Base-by-base conservation (phyloP, 1,140 invertebrate species). In the Trichonephila inaurata region DNA sequence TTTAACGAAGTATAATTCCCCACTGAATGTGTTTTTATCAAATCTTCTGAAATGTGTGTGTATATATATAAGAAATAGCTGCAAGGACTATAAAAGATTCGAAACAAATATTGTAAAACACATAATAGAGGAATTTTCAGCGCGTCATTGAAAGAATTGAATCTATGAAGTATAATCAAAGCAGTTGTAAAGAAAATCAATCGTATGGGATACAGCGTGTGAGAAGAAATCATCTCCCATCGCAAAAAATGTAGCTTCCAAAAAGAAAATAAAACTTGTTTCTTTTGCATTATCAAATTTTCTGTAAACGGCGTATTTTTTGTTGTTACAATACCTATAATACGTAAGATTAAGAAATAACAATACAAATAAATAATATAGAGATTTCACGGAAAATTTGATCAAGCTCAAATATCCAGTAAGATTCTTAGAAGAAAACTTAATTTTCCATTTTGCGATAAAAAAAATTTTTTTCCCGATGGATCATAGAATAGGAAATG, bases 301-400 rank as follows among this genome's bases (percentile, higher is more conserved):
- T 69, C 66, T 69, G 8, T 69, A 69, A n/a, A 24, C 66, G n/a
- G 12, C n/a, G 2, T 4, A 21, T 8, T 19, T 44, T 82, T 44
- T 77, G 18, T 82, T 33, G 16, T 44, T n/a, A 24, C 33, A 14
- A 3, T 51, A 44, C 21, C 77, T 51, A 33, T 19, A 19, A 44
- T 44, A 44, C 33, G 19, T 44, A 21, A 8, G 33, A 82, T 82
- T 51, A 82, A n/a, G 33, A 44, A 82, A 51, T 82, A 82, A 82
- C 77, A 82, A 82, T 82, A 33, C 77, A 82, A 82, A 82, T 51
- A 82, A 82, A 82, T 21, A 33, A 44, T 21, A 14, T 21, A 40
- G 77, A 51, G 77, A 82, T 82, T 82, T 82, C 77, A 82, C 33
- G 77, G 77, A 40, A 82, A 82, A 82, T 82, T 82, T 40, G 33